Evolutionary conservation across 2,888 invertebrate genomes (phyloP).

Genomic region (Xestia xanthographa): DNA sequence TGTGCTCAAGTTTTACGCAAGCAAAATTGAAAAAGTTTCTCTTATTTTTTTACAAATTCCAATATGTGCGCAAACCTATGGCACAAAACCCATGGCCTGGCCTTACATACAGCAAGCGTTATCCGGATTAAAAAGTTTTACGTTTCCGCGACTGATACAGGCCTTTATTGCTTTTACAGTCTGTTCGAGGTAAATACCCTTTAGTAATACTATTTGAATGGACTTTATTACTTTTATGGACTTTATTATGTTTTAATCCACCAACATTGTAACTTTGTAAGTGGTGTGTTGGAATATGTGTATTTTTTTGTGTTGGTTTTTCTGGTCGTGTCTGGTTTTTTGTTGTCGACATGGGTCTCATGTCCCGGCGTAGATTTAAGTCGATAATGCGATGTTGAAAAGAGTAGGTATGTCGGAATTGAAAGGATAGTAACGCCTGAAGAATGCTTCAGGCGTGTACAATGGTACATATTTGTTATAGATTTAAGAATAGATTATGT

Average conservation of each 20-base stretch:
- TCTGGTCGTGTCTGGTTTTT: background rate
- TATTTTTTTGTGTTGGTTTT: constrained; percentile 21
- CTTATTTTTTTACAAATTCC: constrained; percentile 45
- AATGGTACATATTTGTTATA: background rate
- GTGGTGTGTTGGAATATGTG: background rate
- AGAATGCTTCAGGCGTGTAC: too few relatives aligned
- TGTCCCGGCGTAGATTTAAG: background rate
- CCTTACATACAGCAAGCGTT: constrained; percentile 6
- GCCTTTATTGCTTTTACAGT: constrained; percentile 51
- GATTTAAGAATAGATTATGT: background rate
- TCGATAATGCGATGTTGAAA: background rate
- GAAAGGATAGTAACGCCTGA: background rate
- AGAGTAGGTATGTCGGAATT: too few relatives aligned
- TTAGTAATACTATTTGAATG: constrained; percentile 42
- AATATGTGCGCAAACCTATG: constrained; percentile 49
- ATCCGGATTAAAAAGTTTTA: constrained; percentile 61
- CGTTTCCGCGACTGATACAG: constrained; percentile 21
- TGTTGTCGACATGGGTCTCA: background rate
- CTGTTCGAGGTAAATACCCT: constrained; percentile 49
- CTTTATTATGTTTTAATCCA: constrained; percentile 42
- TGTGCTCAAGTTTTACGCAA: constrained; percentile 27
- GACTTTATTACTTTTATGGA: constrained; percentile 32
- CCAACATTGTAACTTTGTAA: constrained; percentile 2
- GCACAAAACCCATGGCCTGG: constrained; percentile 14
- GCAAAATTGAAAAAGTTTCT: constrained; percentile 41